Evolutionary conservation across 2,888 invertebrate genomes (phyloP).

Genomic region (Teleogryllus oceanicus): DNA sequence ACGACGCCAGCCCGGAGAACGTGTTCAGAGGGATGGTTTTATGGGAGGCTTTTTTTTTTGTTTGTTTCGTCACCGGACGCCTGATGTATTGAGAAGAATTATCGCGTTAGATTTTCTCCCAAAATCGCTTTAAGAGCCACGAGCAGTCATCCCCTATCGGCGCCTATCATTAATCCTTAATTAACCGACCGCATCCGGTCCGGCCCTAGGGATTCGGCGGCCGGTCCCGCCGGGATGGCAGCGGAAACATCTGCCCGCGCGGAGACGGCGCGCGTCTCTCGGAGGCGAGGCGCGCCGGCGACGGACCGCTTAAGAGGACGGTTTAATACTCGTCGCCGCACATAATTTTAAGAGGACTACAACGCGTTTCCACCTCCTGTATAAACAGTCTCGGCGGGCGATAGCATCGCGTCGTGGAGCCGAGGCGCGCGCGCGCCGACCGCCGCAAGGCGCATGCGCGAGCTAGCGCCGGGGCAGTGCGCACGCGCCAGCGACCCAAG

Average conservation of each 20-base stretch:
- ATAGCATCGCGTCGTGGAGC: neutral
- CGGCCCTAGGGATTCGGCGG: neutral
- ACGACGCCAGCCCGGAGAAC: too few relatives aligned
- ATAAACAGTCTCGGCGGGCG: slow-evolving; percentile 18
- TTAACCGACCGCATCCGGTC: neutral
- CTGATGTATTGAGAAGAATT: slow-evolving; percentile 5
- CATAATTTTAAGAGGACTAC: neutral
- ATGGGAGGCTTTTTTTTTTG: neutral
- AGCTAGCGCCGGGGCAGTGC: neutral
- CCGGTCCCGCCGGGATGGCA: neutral
- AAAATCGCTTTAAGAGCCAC: neutral
- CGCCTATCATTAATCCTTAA: neutral
- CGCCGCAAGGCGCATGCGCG: neutral
- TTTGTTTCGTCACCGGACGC: neutral
- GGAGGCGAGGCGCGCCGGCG: neutral
- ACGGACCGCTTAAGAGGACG: neutral
- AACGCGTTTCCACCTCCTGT: neutral
- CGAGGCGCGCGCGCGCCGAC: neutral
- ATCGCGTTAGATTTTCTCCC: neutral
- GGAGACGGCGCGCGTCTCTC: neutral
- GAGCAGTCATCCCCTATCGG: neutral
- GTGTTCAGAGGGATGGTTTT: neutral
- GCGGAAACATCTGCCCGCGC: neutral
- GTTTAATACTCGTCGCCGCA: neutral
- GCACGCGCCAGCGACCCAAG: neutral